Percentiles rank a stretch among this genome's conserved stretches.
phyloP scores from a whole-genome alignment of 2,797 vertebrate species.

The Erpetoichthys calabaricus region DNA sequence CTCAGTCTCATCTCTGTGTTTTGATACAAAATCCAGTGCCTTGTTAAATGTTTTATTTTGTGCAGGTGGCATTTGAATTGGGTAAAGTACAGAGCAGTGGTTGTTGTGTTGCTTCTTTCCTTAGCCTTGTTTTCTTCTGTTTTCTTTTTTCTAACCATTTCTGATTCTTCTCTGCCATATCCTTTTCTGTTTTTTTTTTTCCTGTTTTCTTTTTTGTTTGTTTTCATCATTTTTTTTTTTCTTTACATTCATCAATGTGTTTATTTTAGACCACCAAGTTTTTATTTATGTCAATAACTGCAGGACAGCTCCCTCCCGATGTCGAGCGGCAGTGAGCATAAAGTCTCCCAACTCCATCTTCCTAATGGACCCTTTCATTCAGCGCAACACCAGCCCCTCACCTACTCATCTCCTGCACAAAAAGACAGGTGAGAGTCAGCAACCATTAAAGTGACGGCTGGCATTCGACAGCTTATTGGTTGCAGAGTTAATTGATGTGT shows the following conservation, averaged over 20 bases:
- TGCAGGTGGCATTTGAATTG: no score
- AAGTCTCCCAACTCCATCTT: constrained; percentile 43
- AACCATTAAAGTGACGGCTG: no score
- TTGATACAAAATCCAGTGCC: no score
- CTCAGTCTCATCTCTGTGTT: no score
- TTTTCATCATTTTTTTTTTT: constrained; percentile 39
- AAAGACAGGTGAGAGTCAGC: constrained; percentile 39
- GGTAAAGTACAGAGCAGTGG: no score
- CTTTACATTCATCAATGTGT: constrained; percentile 64
- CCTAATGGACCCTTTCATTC: constrained; percentile 49
- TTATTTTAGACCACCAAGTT: constrained; percentile 86
- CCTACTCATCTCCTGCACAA: constrained; percentile 35
- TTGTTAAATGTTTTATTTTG: no score
- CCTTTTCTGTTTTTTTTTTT: constrained; percentile 27
- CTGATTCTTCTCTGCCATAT: constrained; percentile 76
- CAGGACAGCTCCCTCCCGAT: constrained; percentile 75
- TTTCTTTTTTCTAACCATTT: constrained; percentile 75
- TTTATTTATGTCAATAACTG: constrained; percentile 98
- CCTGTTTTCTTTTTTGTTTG: constrained; percentile 40
- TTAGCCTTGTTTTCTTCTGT: constrained; percentile 39
- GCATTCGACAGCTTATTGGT: no score
- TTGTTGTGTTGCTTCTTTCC: not conserved
- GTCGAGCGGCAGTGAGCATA: constrained; percentile 66
- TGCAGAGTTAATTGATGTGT: no score
- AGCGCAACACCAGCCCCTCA: constrained; percentile 45